Evolutionary conservation across 2,888 invertebrate species (phyloP).

Genomic region (Andrena bucephala): DNA sequence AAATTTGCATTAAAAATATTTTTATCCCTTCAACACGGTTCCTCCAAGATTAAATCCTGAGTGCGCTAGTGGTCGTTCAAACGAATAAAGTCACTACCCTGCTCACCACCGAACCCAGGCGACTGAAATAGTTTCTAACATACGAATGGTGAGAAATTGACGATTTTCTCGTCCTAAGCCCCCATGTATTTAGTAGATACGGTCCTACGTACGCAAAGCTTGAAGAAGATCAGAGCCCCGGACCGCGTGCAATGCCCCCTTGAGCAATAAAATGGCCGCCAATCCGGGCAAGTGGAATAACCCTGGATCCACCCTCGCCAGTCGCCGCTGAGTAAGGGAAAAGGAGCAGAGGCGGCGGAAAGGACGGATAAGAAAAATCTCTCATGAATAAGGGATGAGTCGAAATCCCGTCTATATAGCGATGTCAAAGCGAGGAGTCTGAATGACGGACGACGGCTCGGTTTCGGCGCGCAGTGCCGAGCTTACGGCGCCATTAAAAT

Average conservation of each 20-base stretch:
- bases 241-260: background rate
- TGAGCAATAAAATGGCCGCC: slow-evolving; percentile 5
- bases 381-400: slow-evolving; percentile 82
- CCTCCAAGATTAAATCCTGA: no score
- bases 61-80: no score
- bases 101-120: no score
- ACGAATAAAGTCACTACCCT: no score
- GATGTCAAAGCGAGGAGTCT: slow-evolving; percentile 64
- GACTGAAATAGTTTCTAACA: no score
- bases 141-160: no score
- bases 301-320: slow-evolving; percentile 12
- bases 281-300: slow-evolving; percentile 35
- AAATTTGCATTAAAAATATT: no score
- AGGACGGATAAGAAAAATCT: slow-evolving; percentile 55
- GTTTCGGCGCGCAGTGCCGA: slow-evolving; percentile 65
- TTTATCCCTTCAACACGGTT: no score
- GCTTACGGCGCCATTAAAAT: slow-evolving; percentile 80
- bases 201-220: background rate
- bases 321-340: slow-evolving; percentile 28
- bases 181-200: background rate
- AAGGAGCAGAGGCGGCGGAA: slow-evolving; percentile 1
- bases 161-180: no score
- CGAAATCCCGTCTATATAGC: slow-evolving; percentile 69
- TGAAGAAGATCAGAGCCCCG: background rate
- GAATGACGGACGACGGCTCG: slow-evolving; percentile 76